Evolutionary conservation across 2,888 invertebrate species (phyloP).

Genomic region (Andrena dorsata): DNA sequence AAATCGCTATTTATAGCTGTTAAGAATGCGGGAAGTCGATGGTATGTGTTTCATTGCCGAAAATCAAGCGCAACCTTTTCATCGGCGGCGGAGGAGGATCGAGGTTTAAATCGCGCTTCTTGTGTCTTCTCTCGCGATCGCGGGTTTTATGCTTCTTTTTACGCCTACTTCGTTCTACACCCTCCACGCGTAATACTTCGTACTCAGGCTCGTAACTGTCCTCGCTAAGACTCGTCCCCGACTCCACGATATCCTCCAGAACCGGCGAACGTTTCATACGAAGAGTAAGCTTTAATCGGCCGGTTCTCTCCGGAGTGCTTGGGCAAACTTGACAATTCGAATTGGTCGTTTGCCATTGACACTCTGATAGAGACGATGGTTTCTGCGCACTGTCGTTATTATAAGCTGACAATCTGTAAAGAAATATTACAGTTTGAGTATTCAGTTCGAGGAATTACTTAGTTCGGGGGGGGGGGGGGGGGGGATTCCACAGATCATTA

Average conservation of each 20-base stretch:
- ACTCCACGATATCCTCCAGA: conserved; percentile 93
- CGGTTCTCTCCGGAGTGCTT: conserved; percentile 87
- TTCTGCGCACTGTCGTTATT: conserved; percentile 67
- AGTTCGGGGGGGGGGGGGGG: too few species aligned
- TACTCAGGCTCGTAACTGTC: conserved; percentile 91
- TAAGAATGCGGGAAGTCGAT: conserved; percentile 93
- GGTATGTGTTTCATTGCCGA: conserved; percentile 95
- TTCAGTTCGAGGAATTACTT: not conserved
- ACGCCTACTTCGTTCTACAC: conserved; percentile 87
- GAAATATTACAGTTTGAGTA: conserved; percentile 16
- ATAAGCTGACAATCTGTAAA: conserved; percentile 71
- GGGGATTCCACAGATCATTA: conserved; percentile 49
- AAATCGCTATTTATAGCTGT: conserved; percentile 73
- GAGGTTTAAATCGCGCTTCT: conserved; percentile 85
- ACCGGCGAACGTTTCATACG: conserved; percentile 95
- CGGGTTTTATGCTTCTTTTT: conserved; percentile 87
- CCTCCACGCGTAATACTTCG: conserved; percentile 93
- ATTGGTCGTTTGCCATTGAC: conserved; percentile 73
- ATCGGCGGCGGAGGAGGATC: conserved; percentile 90
- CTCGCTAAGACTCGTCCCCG: conserved; percentile 90
- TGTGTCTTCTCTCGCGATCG: conserved; percentile 88
- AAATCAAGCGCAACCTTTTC: conserved; percentile 94
- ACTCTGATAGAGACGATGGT: conserved; percentile 66
- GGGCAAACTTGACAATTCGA: conserved; percentile 83
- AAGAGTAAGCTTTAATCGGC: conserved; percentile 91